A percentile compares a stretch with the other conserved stretches of the same genome.
These are phyloP conservation scores for Fringilla coelebs DNA, from an alignment of 2,797 vertebrate species.

Conservation along the genomic window DNA sequence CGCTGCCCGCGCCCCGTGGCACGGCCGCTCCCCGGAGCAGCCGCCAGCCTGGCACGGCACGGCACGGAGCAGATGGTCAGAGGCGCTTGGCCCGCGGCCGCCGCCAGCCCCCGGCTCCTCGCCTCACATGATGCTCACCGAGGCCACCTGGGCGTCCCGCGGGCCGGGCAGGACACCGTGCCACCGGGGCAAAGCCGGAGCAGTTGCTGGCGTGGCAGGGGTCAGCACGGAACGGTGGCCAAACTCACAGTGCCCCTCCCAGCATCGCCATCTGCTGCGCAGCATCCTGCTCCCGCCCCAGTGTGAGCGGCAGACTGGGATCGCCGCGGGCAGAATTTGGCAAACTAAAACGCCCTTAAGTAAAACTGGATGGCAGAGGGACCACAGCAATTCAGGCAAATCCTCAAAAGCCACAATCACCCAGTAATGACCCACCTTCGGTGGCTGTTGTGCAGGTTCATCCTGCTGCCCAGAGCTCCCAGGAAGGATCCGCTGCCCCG, in stretches of 20 bases:
- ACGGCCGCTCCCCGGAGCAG: conserved; percentile 19
- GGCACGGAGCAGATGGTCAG: conserved; percentile 63
- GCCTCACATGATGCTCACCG: conserved; percentile 16
- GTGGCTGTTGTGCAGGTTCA: fast-evolving
- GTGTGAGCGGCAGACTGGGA: fast-evolving
- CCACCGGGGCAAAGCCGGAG: background rate
- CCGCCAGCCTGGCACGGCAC: background rate
- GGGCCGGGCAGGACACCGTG: fast-evolving
- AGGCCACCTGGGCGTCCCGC: conserved; percentile 61
- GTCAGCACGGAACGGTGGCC: background rate
- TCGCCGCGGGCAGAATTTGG: background rate
- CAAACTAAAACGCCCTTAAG: fast-evolving
- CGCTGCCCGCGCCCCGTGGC: background rate
- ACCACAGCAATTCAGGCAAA: background rate
- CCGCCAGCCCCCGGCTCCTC: conserved; percentile 37
- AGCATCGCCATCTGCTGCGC: background rate
- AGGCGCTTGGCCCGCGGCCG: conserved; percentile 50
- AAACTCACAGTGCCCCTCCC: background rate
- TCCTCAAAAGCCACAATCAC: background rate
- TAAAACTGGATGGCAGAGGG: background rate
- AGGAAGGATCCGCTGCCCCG: fast-evolving
- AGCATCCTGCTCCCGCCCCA: background rate
- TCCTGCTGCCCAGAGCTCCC: background rate
- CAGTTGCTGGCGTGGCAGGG: background rate
- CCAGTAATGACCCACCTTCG: no score